phyloP scores from a whole-genome alignment of 2,888 invertebrate genomes.

The Pyralis farinalis region DNA sequence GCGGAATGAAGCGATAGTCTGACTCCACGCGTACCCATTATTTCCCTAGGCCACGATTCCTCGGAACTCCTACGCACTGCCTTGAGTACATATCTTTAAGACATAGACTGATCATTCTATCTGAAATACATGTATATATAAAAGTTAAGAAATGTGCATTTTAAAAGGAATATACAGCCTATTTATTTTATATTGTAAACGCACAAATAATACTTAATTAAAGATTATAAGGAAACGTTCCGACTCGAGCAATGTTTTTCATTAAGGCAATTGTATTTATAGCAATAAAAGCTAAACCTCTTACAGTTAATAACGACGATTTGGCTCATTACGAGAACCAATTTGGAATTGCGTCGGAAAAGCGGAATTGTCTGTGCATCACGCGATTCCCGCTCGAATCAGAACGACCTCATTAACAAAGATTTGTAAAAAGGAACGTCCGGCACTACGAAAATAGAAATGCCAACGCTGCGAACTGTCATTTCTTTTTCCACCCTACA shows the following conservation, averaged over 20 bases:
- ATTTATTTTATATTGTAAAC: too few species aligned
- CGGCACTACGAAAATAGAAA: constrained; percentile 15
- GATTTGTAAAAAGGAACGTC: constrained; percentile 16
- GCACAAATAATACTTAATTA: too few species aligned
- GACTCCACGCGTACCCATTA: too few species aligned
- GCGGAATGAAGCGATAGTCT: too few species aligned
- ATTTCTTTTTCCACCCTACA: constrained; percentile 34
- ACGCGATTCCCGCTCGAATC: constrained; percentile 17
- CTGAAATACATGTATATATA: too few species aligned
- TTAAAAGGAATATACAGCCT: too few species aligned
- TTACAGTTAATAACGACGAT: constrained; percentile 4
- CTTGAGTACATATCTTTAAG: too few species aligned
- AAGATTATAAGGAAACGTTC: neutral
- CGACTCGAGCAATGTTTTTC: neutral
- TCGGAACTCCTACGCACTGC: too few species aligned
- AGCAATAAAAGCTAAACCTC: neutral
- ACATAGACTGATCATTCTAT: too few species aligned
- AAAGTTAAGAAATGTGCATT: too few species aligned
- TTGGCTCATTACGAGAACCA: constrained; percentile 4
- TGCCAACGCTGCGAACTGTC: constrained; percentile 37
- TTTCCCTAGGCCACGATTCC: too few species aligned
- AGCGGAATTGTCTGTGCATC: constrained; percentile 13
- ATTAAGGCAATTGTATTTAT: constrained; percentile 1
- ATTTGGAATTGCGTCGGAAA: constrained; percentile 4
- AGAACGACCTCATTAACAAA: constrained; percentile 20